phyloP scores from a whole-genome alignment of 2,113 vertebrate genomes.

The Agapornis roseicollis region DNA sequence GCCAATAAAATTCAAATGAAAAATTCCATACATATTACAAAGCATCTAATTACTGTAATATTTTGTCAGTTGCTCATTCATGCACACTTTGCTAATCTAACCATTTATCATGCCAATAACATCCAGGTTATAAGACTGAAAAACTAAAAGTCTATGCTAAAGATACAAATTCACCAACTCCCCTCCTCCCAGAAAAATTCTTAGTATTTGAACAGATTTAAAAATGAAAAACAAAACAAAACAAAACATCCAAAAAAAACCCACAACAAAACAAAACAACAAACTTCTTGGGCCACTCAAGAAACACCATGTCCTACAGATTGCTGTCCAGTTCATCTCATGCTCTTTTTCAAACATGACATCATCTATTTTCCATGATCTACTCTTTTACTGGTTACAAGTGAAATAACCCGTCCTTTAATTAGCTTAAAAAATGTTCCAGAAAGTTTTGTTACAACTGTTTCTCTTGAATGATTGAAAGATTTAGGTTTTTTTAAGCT shows the following conservation, averaged over 20 bases:
- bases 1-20: slow-evolving; percentile 43
- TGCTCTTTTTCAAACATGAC: neutral
- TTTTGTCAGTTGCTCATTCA: neutral
- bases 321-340: neutral
- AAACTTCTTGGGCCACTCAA: neutral
- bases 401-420: neutral
- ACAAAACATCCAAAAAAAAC: neutral
- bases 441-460: neutral
- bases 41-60: neutral
- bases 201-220: neutral
- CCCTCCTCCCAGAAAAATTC: neutral
- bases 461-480: neutral
- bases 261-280: too few species aligned
- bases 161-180: neutral
- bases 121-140: neutral
- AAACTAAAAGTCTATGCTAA: neutral
- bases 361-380: neutral
- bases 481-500: neutral
- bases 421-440: neutral
- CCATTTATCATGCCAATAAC: neutral
- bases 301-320: neutral
- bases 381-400: neutral
- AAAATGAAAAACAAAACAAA: neutral
- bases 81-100: neutral
- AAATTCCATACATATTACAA: neutral